Evolutionary conservation across 2,797 vertebrate species (phyloP).

Genomic region (Xiphorhynchus erythropygius): DNA sequence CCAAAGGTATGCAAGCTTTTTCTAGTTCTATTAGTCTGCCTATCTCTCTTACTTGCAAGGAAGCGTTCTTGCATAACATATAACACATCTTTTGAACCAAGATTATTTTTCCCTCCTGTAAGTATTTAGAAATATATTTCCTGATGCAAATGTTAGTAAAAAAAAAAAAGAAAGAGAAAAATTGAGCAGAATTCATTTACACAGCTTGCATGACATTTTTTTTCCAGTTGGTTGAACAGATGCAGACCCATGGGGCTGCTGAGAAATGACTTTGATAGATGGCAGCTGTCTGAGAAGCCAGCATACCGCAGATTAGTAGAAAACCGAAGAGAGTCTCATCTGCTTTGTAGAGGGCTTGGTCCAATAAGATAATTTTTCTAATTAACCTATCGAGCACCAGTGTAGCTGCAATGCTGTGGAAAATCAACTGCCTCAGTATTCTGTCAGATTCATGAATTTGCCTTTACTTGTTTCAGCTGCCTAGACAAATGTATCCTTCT

Average conservation of each 20-base stretch:
- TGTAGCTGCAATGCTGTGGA: slow-evolving; percentile 67
- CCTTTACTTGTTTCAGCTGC: neutral
- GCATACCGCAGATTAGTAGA: slow-evolving; percentile 83
- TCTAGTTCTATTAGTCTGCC: neutral
- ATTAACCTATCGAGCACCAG: slow-evolving; percentile 87
- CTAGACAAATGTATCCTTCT: slow-evolving; percentile 1
- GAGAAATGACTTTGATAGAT: slow-evolving; percentile 85
- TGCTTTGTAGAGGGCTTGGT: slow-evolving; percentile 78
- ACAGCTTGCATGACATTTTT: slow-evolving; percentile 73
- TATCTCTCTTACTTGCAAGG: neutral
- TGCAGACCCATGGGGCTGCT: slow-evolving; percentile 74
- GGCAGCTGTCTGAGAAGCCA: slow-evolving; percentile 77
- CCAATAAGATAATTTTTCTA: slow-evolving; percentile 92
- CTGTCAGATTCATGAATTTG: slow-evolving; percentile 51
- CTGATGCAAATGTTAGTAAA: slow-evolving; percentile 27
- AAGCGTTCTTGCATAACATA: neutral
- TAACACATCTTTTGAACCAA: neutral
- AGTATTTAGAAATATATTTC: slow-evolving; percentile 29
- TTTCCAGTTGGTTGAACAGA: slow-evolving; percentile 83
- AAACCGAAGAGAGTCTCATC: slow-evolving; percentile 78
- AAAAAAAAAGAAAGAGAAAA: neutral
- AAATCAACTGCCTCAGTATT: slow-evolving; percentile 76
- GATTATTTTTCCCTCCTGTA: neutral
- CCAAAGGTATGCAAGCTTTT: neutral
- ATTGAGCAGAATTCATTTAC: slow-evolving; percentile 71